Conservation (phyloP, 2,888 invertebrate species). For the Drosophila meridiana region DNA sequence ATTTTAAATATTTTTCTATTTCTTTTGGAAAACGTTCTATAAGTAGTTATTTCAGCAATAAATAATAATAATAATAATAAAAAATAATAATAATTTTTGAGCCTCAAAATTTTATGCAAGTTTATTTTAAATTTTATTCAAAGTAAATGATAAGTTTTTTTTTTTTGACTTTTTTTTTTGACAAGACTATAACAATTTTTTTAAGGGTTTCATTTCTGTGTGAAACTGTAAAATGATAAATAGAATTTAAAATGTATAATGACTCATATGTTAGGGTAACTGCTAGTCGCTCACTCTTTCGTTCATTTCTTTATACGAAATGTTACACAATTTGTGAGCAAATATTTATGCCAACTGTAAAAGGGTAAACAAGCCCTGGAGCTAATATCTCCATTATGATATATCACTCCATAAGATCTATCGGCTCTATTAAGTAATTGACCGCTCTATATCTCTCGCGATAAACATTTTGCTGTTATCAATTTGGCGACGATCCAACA, state of each 20-base stretch:
- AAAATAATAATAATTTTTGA: too few species aligned
- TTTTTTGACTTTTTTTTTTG: too few species aligned
- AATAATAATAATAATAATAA: too few species aligned
- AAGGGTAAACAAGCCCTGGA: not conserved
- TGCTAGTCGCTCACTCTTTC: too few species aligned
- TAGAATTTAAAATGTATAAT: too few species aligned
- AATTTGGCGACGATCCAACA: not conserved
- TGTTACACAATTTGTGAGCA: not conserved
- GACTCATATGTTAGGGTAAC: not conserved
- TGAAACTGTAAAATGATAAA: too few species aligned
- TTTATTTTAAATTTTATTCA: not conserved
- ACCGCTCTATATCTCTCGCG: not conserved
- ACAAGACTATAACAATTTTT: too few species aligned
- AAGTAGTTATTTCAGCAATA: too few species aligned
- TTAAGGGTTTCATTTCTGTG: too few species aligned
- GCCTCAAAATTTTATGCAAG: too few species aligned
- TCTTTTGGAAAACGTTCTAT: too few species aligned
- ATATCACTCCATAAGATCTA: constrained; percentile 1
- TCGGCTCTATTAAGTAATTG: constrained; percentile 26
- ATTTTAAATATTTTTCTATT: too few species aligned
- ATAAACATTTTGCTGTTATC: constrained; percentile 21
- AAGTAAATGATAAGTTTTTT: not conserved
- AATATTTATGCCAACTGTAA: not conserved
- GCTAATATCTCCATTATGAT: constrained; percentile 18
- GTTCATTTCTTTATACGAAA: not conserved